A percentile compares a stretch with the other conserved stretches of the same genome.
Evolutionary conservation across 2,888 invertebrate genomes (phyloP).

Genomic region (Synergus itoensis): DNA sequence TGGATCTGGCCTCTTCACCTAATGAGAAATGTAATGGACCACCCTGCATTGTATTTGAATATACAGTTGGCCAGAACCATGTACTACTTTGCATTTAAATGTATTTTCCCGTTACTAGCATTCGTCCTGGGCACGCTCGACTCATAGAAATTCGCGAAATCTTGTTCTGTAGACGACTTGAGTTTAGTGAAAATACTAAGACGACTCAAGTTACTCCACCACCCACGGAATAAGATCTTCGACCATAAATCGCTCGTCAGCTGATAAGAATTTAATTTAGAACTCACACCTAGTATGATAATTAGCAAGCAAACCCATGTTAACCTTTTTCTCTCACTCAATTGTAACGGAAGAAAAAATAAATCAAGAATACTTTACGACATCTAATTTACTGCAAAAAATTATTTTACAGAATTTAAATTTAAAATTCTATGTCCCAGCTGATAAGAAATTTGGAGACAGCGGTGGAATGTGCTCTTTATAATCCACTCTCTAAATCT

Average conservation of each 20-base stretch:
- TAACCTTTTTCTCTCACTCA: too few species aligned
- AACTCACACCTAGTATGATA: not conserved
- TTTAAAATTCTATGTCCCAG: too few species aligned
- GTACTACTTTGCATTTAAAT: constrained; percentile 61
- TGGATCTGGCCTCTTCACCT: constrained; percentile 54
- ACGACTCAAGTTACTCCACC: constrained; percentile 3
- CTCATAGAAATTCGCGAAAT: constrained; percentile 58
- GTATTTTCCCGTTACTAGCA: constrained; percentile 55
- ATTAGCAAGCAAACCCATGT: not conserved
- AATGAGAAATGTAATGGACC: constrained; percentile 59
- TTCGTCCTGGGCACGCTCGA: constrained; percentile 48
- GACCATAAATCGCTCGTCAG: not conserved
- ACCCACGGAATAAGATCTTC: constrained; percentile 2
- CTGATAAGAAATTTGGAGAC: too few species aligned
- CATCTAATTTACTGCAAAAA: too few species aligned
- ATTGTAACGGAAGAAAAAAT: too few species aligned
- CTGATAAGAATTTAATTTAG: not conserved
- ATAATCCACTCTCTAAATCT: too few species aligned
- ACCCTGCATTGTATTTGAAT: constrained; percentile 51
- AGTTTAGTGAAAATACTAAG: constrained; percentile 46
- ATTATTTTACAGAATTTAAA: too few species aligned
- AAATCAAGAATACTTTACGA: too few species aligned
- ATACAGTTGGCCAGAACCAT: constrained; percentile 55
- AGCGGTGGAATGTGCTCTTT: too few species aligned
- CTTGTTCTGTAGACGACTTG: constrained; percentile 59